Evolutionary conservation across 2,888 invertebrate species (phyloP).

Genomic region (Crepidodera aurea): DNA sequence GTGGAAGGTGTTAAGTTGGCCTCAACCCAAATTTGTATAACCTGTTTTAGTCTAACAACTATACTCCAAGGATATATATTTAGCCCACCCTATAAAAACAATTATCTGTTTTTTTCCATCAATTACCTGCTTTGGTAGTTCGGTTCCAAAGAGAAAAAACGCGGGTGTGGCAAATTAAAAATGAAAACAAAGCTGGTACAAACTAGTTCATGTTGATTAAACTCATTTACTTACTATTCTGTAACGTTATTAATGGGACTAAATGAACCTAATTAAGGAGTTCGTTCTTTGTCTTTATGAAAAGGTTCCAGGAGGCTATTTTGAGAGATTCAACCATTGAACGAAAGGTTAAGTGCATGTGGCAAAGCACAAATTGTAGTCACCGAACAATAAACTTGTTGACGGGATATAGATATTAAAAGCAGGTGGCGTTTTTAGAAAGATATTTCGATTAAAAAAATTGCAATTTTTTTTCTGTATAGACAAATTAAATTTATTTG

Average conservation of each 20-base stretch:
- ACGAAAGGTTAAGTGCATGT: slow-evolving; percentile 31
- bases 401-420: background rate
- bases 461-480: no score
- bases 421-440: background rate
- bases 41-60: no score
- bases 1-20: no score
- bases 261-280: slow-evolving; percentile 30
- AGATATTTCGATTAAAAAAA: no score
- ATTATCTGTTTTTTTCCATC: background rate
- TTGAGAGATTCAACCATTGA: slow-evolving; percentile 23
- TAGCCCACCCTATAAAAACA: no score
- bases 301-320: slow-evolving; percentile 20
- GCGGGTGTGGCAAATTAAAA: slow-evolving; percentile 23
- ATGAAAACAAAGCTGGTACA: slow-evolving; percentile 30
- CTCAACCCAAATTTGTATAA: no score
- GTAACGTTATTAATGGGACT: slow-evolving; percentile 28
- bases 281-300: slow-evolving; percentile 28
- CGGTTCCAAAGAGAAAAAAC: slow-evolving; percentile 10
- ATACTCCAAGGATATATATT: no score
- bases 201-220: slow-evolving; percentile 32
- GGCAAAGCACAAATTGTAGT: background rate
- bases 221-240: slow-evolving; percentile 22
- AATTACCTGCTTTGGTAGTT: slow-evolving; percentile 9
- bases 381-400: slow-evolving; percentile 1
- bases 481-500: no score